Evolutionary conservation across 1,140 invertebrate genomes (phyloP), one percentile per base, ranked within the genome.

Genomic region (Polypedilum pembai): DNA sequence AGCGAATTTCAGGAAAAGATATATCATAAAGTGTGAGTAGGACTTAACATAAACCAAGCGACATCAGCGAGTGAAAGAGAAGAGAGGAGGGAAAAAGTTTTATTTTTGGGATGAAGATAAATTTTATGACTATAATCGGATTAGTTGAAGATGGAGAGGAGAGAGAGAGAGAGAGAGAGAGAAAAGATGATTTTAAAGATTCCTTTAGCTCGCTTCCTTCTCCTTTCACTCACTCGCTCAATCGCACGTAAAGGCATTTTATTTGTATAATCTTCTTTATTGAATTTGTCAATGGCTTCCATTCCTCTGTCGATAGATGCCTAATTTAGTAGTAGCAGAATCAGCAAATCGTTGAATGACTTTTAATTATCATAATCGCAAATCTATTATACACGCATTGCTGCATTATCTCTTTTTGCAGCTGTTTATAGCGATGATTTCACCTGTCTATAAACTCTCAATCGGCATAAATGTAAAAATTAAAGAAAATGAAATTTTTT

Each of bases 231-330:
- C 45, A 4, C 10, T 15, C 8, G 12, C n/a, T 33, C 24, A 3
- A 33, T 33, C 24, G 5, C 24, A 33, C 24, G 24, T 33, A 33
- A 33, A 33, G 24, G 45, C 15, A 15, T n/a, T 56, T 12, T 56
- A n/a, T n/a, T 56, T n/a, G 45, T 56, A 56, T 56, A 56, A 56
- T 56, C 45, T 56, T 56, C 45, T 56, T 56, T 56, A n/a, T n/a
- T 56, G 45, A 56, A 56, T 56, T n/a, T 56, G 24, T 15, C 45
- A n/a, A 56, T 56, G n/a, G 45, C 10, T 8, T 45, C 12, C n/a
- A n/a, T 56, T 56, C n/a, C 10, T 12, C n/a, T 56, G 10, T 33
- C 24, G 24, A 33, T 33, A 5, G 5, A 33, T 33, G 1, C 5
- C 24, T 33, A 56, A 56, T 56, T 56, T 56, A 56, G 45, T 56